phyloP scores from a whole-genome alignment of 30 jellyfish, hydroid and myxozoan species.

The Nemopilema nomurai region DNA sequence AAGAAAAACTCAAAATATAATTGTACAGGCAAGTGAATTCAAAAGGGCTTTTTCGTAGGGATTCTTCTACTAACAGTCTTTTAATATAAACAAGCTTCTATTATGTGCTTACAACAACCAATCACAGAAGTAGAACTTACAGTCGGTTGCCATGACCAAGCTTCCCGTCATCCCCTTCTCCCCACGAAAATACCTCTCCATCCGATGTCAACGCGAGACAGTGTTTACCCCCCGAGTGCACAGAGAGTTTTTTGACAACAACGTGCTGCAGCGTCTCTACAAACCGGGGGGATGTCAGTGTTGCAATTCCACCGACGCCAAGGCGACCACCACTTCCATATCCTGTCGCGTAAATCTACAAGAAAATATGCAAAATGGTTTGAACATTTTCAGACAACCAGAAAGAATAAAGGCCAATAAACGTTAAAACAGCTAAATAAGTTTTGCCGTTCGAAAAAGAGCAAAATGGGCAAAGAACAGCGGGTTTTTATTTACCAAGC shows the following conservation, averaged over 20 bases:
- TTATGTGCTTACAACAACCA: not conserved
- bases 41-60: not conserved
- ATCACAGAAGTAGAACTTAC: constrained; percentile 46
- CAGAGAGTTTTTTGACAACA: constrained; percentile 78
- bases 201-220: constrained; percentile 95
- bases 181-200: constrained; percentile 98
- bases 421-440: too few relatives aligned
- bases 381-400: not conserved
- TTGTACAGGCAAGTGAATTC: too few relatives aligned
- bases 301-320: constrained; percentile 85
- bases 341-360: constrained; percentile 85
- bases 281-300: constrained; percentile 79
- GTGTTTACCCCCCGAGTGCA: constrained; percentile 96
- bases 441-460: too few relatives aligned
- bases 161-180: constrained; percentile 98
- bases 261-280: constrained; percentile 81
- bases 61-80: not conserved
- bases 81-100: not conserved
- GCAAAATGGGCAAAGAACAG: too few relatives aligned
- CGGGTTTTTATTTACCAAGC: too few relatives aligned
- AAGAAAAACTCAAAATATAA: too few relatives aligned
- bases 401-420: too few relatives aligned
- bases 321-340: constrained; percentile 90
- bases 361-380: not conserved
- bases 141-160: constrained; percentile 94